phyloP scores from a whole-genome alignment of 1,140 invertebrate genomes.

The Drosophila elegans region DNA sequence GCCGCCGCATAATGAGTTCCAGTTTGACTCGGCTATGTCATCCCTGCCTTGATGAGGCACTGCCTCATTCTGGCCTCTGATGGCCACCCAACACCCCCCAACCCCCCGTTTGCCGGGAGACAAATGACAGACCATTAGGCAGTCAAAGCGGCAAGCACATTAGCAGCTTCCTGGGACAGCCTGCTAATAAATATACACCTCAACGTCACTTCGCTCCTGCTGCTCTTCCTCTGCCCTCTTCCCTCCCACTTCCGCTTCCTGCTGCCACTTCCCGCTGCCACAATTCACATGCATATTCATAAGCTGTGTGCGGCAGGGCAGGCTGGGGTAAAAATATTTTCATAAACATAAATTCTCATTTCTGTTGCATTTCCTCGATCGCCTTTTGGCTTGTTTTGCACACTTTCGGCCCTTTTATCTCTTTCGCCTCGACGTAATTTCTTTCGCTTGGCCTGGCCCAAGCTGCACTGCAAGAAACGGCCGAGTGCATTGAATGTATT shows the following conservation, averaged over 20 bases:
- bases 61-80: not conserved
- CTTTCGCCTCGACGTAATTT: conserved; percentile 56
- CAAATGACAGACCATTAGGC: conserved; percentile 77
- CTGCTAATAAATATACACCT: conserved; percentile 76
- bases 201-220: conserved; percentile 18
- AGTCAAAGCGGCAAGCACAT: conserved; percentile 76
- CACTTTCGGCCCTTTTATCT: conserved; percentile 65
- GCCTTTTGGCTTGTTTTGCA: conserved; percentile 57
- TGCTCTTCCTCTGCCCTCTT: not conserved
- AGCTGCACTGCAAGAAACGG: conserved; percentile 54
- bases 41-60: conserved; percentile 1
- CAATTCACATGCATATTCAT: conserved; percentile 64
- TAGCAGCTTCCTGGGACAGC: conserved; percentile 73
- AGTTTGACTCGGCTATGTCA: conserved; percentile 20
- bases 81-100: not conserved
- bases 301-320: conserved; percentile 23
- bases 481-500: not conserved
- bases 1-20: conserved; percentile 44
- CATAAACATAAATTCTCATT: conserved; percentile 78
- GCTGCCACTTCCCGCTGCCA: not conserved
- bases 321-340: conserved; percentile 59
- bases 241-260: conserved; percentile 22
- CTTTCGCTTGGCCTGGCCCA: conserved; percentile 44
- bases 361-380: conserved; percentile 78
- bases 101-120: conserved; percentile 28